A percentile compares a stretch with the other conserved stretches of the same genome.
Evolutionary conservation across 1,140 invertebrate species (phyloP).

Genomic region (Oncopodura yosiiana): DNA sequence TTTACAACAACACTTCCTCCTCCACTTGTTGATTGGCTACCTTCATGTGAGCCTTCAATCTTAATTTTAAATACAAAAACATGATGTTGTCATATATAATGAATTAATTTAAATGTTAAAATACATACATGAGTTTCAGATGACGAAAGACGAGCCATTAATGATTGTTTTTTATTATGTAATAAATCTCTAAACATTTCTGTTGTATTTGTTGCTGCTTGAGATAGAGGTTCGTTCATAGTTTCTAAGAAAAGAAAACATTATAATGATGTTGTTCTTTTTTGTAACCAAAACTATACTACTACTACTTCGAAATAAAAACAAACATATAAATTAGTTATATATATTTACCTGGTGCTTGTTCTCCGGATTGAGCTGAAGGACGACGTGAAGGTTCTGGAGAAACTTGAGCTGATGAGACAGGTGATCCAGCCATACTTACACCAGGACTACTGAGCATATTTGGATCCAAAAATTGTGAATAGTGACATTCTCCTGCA

Average conservation of each 20-base stretch:
- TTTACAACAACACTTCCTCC: conserved; percentile 28
- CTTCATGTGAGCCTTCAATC: conserved; percentile 15
- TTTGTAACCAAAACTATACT: too few relatives aligned
- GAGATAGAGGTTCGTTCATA: conserved; percentile 27
- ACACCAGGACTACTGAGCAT: conserved; percentile 39
- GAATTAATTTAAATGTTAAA: neutral
- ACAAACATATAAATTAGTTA: conserved; percentile 8
- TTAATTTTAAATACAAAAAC: neutral
- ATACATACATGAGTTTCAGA: conserved; percentile 32
- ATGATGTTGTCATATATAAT: neutral
- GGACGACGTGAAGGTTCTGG: conserved; percentile 31
- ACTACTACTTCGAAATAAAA: too few relatives aligned
- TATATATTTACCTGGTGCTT: conserved; percentile 10
- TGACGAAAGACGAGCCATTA: conserved; percentile 52
- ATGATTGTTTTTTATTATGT: conserved; percentile 71
- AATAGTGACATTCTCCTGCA: conserved; percentile 37
- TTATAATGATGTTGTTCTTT: neutral
- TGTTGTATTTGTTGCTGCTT: conserved; percentile 44
- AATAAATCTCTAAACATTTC: conserved; percentile 83
- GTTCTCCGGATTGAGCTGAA: conserved; percentile 31
- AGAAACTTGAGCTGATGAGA: conserved; percentile 41
- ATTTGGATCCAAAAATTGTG: conserved; percentile 33
- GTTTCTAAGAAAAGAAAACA: conserved; percentile 10
- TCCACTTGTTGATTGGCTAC: neutral
- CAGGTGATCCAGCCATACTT: conserved; percentile 48